A percentile compares a stretch with the other conserved stretches of the same genome.
phyloP scores from a whole-genome alignment of 2,888 invertebrate species.

The Scaptomyza tumidula region DNA sequence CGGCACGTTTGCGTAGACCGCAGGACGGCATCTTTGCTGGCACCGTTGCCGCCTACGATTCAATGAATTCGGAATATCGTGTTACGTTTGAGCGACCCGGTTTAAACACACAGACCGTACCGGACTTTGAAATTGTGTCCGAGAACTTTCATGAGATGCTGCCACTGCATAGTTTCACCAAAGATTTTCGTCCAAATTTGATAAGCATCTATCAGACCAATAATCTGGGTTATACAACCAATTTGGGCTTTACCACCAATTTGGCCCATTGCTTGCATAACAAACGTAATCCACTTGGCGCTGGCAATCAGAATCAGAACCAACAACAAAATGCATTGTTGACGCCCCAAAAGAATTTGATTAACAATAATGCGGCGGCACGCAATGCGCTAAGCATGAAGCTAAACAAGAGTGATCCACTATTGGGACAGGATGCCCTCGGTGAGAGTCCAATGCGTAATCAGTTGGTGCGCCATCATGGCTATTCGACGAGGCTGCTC shows the following conservation, averaged over 20 bases:
- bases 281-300: slow-evolving; percentile 44
- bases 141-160: slow-evolving; percentile 96
- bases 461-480: slow-evolving; percentile 86
- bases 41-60: slow-evolving; percentile 97
- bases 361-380: slow-evolving; percentile 85
- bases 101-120: slow-evolving; percentile 97
- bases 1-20: slow-evolving; percentile 94
- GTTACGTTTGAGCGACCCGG: slow-evolving; percentile 97
- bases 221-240: slow-evolving; percentile 64
- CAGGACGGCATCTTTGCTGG: slow-evolving; percentile 98
- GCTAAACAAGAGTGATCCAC: slow-evolving; percentile 88
- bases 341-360: slow-evolving; percentile 65
- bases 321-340: slow-evolving; percentile 12
- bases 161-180: slow-evolving; percentile 92
- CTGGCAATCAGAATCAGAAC: slow-evolving; percentile 33
- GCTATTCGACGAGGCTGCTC: slow-evolving; percentile 93
- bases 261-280: slow-evolving; percentile 72
- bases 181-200: slow-evolving; percentile 90
- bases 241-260: slow-evolving; percentile 86
- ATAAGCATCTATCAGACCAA: slow-evolving; percentile 73
- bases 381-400: slow-evolving; percentile 76
- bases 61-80: slow-evolving; percentile 96
- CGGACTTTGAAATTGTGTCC: slow-evolving; percentile 97
- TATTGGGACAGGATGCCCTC: slow-evolving; percentile 86
- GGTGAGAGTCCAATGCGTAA: slow-evolving; percentile 85